phyloP scores from a whole-genome alignment of 2,888 invertebrate species.

The Diaphora mendica region DNA sequence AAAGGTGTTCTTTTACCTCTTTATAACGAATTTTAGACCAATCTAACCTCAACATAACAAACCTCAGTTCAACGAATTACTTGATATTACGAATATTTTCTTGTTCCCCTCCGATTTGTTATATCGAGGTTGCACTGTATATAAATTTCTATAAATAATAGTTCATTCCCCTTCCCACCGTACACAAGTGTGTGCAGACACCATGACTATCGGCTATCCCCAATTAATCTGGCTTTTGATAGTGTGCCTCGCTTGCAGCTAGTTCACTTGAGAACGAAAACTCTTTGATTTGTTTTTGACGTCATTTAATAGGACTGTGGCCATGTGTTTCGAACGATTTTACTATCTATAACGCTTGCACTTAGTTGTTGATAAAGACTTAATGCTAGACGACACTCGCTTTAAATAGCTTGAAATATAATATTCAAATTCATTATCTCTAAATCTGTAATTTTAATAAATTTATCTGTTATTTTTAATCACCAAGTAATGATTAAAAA shows the following conservation, averaged over 20 bases:
- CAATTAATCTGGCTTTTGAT: constrained; percentile 71
- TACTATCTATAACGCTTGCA: neutral
- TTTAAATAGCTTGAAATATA: neutral
- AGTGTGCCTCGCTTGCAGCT: constrained; percentile 30
- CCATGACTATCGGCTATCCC: constrained; percentile 70
- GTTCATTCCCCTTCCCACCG: constrained; percentile 49
- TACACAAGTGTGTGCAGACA: constrained; percentile 50
- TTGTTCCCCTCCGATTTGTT: too few species aligned
- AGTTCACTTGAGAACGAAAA: constrained; percentile 45
- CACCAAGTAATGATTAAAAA: too few species aligned
- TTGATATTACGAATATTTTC: too few species aligned
- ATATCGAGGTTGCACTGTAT: too few species aligned
- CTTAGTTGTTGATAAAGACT: neutral
- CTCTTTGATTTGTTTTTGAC: constrained; percentile 34
- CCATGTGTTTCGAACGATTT: constrained; percentile 10
- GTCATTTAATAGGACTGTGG: neutral
- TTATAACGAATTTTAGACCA: too few species aligned
- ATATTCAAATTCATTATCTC: too few species aligned
- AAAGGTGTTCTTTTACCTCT: too few species aligned
- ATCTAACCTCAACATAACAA: too few species aligned
- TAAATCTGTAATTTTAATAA: too few species aligned
- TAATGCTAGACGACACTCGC: neutral
- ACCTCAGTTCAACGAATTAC: too few species aligned
- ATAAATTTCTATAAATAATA: constrained; percentile 22
- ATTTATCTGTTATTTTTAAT: too few species aligned